Evolutionary conservation across 2,888 invertebrate genomes (phyloP).

Genomic region (Aleiodes testaceus): DNA sequence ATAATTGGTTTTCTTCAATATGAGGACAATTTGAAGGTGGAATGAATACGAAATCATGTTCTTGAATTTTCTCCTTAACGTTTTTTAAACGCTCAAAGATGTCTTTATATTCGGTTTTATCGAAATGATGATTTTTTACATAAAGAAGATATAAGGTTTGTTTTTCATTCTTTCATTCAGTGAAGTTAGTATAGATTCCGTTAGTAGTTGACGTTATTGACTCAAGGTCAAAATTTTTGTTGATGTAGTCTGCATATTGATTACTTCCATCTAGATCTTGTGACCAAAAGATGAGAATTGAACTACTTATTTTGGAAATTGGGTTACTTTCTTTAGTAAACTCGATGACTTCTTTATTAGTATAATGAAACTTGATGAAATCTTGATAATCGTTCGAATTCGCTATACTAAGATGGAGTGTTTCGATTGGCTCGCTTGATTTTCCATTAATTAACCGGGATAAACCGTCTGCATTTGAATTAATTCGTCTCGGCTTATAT

Average conservation of each 20-base stretch:
- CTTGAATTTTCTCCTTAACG: neutral
- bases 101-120: neutral
- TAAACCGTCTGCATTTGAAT: conserved; percentile 30
- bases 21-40: neutral
- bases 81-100: conserved; percentile 3
- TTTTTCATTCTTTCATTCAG: neutral
- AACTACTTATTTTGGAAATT: neutral
- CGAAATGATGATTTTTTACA: conserved; percentile 1
- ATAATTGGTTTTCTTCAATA: neutral
- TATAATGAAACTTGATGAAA: conserved; percentile 9
- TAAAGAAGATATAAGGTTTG: conserved; percentile 2
- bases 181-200: no score
- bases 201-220: no score
- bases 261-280: no score
- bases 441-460: neutral
- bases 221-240: no score
- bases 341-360: neutral
- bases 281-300: no score
- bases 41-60: neutral
- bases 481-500: conserved; percentile 30
- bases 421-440: neutral
- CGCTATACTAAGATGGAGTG: neutral
- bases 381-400: neutral
- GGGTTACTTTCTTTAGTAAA: neutral
- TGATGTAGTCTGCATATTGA: no score